phyloP scores from a whole-genome alignment of 1,140 invertebrate species.

The Pseudomyrmex sp. region DNA sequence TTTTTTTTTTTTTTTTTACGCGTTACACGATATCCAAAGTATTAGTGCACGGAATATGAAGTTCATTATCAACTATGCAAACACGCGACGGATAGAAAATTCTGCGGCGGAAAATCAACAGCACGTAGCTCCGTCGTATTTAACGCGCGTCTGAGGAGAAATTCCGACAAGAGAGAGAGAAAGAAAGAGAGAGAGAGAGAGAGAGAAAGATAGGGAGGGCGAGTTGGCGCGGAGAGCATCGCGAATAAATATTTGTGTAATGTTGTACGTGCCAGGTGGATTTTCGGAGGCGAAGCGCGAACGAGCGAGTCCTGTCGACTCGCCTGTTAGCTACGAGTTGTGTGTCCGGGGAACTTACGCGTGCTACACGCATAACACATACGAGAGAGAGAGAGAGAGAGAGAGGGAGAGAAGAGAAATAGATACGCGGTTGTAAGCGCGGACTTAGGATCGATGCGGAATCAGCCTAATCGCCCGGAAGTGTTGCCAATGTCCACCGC shows the following conservation, averaged over 20 bases:
- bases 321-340: slow-evolving; percentile 18
- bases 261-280: slow-evolving; percentile 23
- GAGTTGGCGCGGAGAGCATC: not conserved
- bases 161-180: slow-evolving; percentile 1
- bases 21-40: not conserved
- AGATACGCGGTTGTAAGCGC: slow-evolving; percentile 71
- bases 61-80: slow-evolving; percentile 38
- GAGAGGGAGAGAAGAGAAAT: not conserved
- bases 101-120: slow-evolving; percentile 18
- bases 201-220: too few relatives aligned
- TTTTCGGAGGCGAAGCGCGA: not conserved
- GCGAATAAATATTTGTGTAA: slow-evolving; percentile 48
- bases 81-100: slow-evolving; percentile 6
- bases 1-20: slow-evolving; percentile 16
- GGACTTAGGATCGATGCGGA: slow-evolving; percentile 76
- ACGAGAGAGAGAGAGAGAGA: too few relatives aligned
- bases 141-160: slow-evolving; percentile 54
- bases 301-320: not conserved
- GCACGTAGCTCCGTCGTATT: slow-evolving; percentile 35
- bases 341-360: slow-evolving; percentile 7
- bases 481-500: slow-evolving; percentile 80
- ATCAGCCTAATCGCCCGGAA: slow-evolving; percentile 82
- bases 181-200: not conserved
- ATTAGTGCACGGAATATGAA: not conserved
- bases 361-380: slow-evolving; percentile 42